Evolutionary conservation across 2,797 vertebrate species (phyloP), one percentile per base, ranked within the genome.

Genomic region (Danio tinwini): DNA sequence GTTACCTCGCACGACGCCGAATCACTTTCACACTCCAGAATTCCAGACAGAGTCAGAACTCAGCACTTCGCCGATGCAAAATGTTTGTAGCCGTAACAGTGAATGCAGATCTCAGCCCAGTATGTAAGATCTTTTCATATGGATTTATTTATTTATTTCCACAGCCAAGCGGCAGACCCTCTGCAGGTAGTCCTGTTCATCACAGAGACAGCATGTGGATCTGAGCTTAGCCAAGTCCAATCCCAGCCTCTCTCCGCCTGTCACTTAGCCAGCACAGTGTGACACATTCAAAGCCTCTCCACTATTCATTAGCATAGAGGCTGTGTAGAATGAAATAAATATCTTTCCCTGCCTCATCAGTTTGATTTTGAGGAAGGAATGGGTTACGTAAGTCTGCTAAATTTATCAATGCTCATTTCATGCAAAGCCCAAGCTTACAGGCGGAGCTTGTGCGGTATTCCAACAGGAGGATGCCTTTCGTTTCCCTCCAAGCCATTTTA

Each of bases 401-500:
- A 94, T 93, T 92, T 93, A 93, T 93, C 92, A 91, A 91, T 88
- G 87, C 90, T 93, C 88, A 87, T 92, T 93, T 93, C 88, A 92
- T 91, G 91, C 90, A 90, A 92, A 93, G 91, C 90, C 87, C 77
- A 84, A 89, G 90, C 89, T 91, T 83, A 85, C 82, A 86, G 88
- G 85, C 85, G 56, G 56, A 88, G 89, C 87, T 88, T 88, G 88
- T 85, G 88, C 83, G 80, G 85, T 87, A 88, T 81, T 89, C 85
- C 86, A 88, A 88, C 63, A 80, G 64, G 85, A 88, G 83, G 81
- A 70, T 76, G 86, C 85, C 76, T 87, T 90, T 93, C 90, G 86
- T 92, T 92, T 91, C 80, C 84, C 89, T 85, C 65, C 74, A 11
- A 91, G 88, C 83, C 80, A 84, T 88, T 90, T 86, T 56, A 78